Conservation (phyloP, 2,797 vertebrate genomes). For the Peromyscus eremicus region DNA sequence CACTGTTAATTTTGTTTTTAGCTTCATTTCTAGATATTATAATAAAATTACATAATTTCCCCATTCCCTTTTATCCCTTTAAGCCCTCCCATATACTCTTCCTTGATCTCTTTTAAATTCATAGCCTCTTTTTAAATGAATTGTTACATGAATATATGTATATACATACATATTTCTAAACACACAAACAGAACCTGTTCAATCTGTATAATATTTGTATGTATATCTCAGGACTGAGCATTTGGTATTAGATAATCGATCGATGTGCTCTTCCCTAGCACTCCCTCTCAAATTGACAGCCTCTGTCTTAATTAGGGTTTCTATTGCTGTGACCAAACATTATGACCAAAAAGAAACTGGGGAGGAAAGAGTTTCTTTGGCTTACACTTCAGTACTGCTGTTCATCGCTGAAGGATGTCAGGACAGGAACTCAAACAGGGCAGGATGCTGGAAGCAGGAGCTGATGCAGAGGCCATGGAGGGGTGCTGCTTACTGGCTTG, state of each 20-base stretch:
- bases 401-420: background rate
- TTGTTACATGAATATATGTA: background rate
- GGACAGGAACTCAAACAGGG: background rate
- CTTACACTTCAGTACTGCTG: background rate
- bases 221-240: background rate
- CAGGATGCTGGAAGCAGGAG: background rate
- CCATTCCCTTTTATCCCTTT: background rate
- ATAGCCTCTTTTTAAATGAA: background rate
- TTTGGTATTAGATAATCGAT: background rate
- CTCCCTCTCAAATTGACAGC: background rate
- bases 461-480: background rate
- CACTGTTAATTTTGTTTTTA: background rate
- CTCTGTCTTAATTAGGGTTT: background rate
- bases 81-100: background rate
- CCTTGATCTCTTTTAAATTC: background rate
- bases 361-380: background rate
- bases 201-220: background rate
- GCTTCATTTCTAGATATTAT: background rate
- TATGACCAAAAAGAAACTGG: background rate
- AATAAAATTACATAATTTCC: too few species aligned
- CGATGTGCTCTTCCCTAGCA: background rate
- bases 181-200: background rate
- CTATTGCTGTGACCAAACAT: background rate
- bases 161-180: background rate
- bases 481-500: background rate